phyloP scores from a whole-genome alignment of 2,888 invertebrate genomes.

The Drosophila peninsularis region DNA sequence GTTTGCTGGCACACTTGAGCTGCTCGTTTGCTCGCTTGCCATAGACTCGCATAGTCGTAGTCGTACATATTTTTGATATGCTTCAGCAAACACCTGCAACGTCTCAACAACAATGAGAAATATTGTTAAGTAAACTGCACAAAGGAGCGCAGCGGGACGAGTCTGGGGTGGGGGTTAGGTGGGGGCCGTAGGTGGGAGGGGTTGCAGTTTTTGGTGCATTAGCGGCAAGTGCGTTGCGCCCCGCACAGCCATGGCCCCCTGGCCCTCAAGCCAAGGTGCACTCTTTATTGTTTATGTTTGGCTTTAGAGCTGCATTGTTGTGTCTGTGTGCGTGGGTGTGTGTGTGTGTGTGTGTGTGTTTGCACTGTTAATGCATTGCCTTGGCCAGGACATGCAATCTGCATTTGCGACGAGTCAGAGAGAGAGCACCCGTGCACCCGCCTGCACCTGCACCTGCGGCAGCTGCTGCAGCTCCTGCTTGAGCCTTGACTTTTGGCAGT shows the following conservation, averaged over 20 bases:
- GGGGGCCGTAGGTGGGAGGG: neutral
- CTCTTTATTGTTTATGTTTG: conserved; percentile 69
- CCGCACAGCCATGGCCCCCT: neutral
- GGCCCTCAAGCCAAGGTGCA: conserved; percentile 16
- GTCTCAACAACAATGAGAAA: conserved; percentile 78
- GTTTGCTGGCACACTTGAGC: neutral
- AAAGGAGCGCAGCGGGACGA: conserved; percentile 32
- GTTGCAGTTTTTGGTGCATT: conserved; percentile 70
- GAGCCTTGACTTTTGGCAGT: conserved; percentile 31
- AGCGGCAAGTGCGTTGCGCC: conserved; percentile 64
- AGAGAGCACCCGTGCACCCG: conserved; percentile 1
- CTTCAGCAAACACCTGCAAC: conserved; percentile 78
- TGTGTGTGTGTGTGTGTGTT: conserved; percentile 11
- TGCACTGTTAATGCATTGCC: conserved; percentile 65
- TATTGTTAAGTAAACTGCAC: conserved; percentile 69
- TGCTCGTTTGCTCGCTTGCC: conserved; percentile 16
- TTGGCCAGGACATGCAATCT: conserved; percentile 70
- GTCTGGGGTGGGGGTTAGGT: neutral
- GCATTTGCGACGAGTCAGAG: conserved; percentile 57
- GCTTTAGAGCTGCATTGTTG: conserved; percentile 30
- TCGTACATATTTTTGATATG: conserved; percentile 72
- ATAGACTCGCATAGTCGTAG: conserved; percentile 25
- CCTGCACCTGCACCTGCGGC: conserved; percentile 14
- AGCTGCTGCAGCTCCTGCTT: conserved; percentile 7
- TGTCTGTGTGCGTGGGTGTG: conserved; percentile 3